These are phyloP conservation scores for Ceratothoa steindachneri DNA, from an alignment of 2,888 invertebrate species.

Conservation along the genomic window DNA sequence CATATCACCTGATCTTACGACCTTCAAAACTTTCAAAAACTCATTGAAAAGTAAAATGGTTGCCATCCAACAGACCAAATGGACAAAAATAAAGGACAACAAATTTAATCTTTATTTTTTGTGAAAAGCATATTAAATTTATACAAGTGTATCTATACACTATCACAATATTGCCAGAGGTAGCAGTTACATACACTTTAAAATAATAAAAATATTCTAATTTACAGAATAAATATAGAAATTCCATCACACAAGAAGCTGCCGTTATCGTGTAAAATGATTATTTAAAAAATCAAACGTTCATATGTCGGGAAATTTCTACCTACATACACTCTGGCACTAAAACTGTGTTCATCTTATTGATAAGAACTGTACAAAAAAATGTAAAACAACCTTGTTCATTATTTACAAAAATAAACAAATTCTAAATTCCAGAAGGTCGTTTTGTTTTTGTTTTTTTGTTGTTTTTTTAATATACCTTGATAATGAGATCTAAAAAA, in stretches of 20 bases:
- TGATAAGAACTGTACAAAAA: neutral
- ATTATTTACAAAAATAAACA: neutral
- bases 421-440: neutral
- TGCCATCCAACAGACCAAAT: too few species aligned
- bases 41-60: too few species aligned
- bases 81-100: neutral
- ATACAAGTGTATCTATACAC: neutral
- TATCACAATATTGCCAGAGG: neutral
- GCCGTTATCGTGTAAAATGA: neutral
- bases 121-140: neutral
- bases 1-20: too few species aligned
- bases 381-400: neutral
- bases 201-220: neutral
- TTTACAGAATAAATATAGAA: neutral
- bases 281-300: too few species aligned
- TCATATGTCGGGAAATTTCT: too few species aligned
- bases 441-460: too few species aligned
- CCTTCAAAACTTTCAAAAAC: too few species aligned
- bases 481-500: neutral
- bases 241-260: neutral
- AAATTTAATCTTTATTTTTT: neutral
- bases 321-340: neutral
- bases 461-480: neutral
- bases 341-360: neutral
- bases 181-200: neutral